Conservation (phyloP, 2,797 vertebrate species). For the Bradypodion pumilum region DNA sequence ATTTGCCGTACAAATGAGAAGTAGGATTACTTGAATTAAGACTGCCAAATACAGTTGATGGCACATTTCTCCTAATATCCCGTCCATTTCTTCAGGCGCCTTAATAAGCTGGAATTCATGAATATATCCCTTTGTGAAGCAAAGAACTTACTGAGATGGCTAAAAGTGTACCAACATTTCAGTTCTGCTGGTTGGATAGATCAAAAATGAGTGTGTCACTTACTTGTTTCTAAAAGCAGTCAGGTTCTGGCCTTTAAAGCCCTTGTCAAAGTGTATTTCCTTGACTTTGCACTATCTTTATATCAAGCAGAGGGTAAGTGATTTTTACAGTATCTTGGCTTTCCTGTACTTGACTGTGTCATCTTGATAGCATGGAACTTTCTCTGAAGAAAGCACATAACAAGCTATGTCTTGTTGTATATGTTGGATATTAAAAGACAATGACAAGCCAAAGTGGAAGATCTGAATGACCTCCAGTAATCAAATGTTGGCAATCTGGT, state of each 20-base stretch:
- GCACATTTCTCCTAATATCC: not conserved
- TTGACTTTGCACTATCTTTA: slow-evolving; percentile 56
- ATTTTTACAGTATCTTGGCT: slow-evolving; percentile 59
- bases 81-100: not conserved
- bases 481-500: slow-evolving; percentile 19
- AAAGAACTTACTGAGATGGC: not conserved
- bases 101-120: not conserved
- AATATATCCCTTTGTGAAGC: not conserved
- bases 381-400: slow-evolving; percentile 63
- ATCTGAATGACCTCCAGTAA: slow-evolving; percentile 15
- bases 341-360: slow-evolving; percentile 68
- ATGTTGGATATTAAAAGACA: slow-evolving; percentile 55
- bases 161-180: not conserved
- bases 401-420: slow-evolving; percentile 63
- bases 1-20: not conserved
- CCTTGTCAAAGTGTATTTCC: slow-evolving; percentile 55
- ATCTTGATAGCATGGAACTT: slow-evolving; percentile 59
- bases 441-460: slow-evolving; percentile 30
- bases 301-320: slow-evolving; percentile 54
- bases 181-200: slow-evolving; percentile 17
- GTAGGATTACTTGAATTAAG: not conserved
- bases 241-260: slow-evolving; percentile 61
- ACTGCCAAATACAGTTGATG: not conserved
- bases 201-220: slow-evolving; percentile 32
- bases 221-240: slow-evolving; percentile 35